Base-by-base conservation (phyloP, 2,888 invertebrate genomes). In the Hypena proboscidalis region DNA sequence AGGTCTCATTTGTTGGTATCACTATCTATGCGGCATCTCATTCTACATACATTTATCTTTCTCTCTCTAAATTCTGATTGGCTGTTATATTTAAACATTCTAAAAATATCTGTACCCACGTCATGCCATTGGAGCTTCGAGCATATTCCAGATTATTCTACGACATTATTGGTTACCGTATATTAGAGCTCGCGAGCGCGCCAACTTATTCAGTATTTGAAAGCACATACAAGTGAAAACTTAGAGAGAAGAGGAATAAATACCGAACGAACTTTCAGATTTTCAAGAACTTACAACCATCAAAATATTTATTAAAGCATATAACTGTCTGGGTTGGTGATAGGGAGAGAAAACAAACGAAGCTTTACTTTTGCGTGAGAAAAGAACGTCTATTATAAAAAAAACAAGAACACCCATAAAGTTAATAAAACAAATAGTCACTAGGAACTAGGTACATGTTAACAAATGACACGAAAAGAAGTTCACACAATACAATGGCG, bases 131-230 rank as follows among this genome's bases (percentile, higher is more conserved):
- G 85, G 84, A 15, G 44, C 9, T 26, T 47, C 59, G 25, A 39
- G 64, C 31, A 21, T 2, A 6, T 74, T 77, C 84, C 45, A 77
- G 83, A 83, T 62, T 27, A 5, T 80, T 83, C 84, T 72, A 41
- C 58, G 59, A 45, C 29, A 42, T 57, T 48, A 85, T 83, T 85
- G 73, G 64, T 20, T 14, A 4, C 17, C 4, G 65, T 80, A 82
- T 79, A 78, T 71, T 81, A 79, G 58, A 17, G 30, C 19, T 15
- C n/a, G 31, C 5, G 41, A 75, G 71, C 74, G 81, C 85, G 84
- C 59, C 68, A 83, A 83, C 26, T 40, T 69, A 81, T 78, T 73
- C 77, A 82, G 73, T 79, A 77, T 84, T 85, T 76, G 74, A 83
- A 85, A 74, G 71, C 27, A 66, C 65, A 61, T 68, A 51, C 67